Conservation (phyloP, 2,113 vertebrate species). For the Miniopterus natalensis region DNA sequence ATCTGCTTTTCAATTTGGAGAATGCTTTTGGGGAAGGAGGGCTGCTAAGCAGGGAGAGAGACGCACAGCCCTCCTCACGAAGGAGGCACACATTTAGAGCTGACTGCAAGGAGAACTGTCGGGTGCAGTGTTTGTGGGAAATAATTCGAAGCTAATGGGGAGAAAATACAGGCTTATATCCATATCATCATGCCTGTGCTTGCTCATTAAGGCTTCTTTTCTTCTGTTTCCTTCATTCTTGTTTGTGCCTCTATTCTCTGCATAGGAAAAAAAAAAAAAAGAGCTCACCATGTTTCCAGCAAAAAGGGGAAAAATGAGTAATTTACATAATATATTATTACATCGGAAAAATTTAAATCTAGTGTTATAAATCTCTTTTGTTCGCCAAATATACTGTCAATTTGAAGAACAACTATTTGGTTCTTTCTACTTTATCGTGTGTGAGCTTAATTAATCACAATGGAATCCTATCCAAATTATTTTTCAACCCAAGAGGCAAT, state of each 20-base stretch:
- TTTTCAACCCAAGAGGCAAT: constrained; percentile 79
- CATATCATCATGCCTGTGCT: constrained; percentile 65
- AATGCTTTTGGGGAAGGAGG: constrained; percentile 39
- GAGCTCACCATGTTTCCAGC: constrained; percentile 55
- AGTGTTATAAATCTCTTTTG: constrained; percentile 76
- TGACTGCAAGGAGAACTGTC: constrained; percentile 68
- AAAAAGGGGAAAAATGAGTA: constrained; percentile 44
- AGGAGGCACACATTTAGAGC: constrained; percentile 48
- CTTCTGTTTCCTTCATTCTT: constrained; percentile 55
- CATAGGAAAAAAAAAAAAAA: not conserved
- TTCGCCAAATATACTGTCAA: constrained; percentile 72
- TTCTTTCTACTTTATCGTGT: constrained; percentile 76
- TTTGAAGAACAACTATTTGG: constrained; percentile 82
- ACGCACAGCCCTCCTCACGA: not conserved
- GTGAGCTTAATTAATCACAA: constrained; percentile 85
- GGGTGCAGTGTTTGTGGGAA: constrained; percentile 76
- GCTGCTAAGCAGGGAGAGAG: constrained; percentile 38
- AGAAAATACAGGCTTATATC: constrained; percentile 81
- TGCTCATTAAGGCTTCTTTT: constrained; percentile 70
- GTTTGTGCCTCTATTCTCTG: constrained; percentile 65
- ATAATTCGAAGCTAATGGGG: constrained; percentile 79
- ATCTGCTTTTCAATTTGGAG: constrained; percentile 19
- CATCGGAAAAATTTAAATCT: constrained; percentile 76
- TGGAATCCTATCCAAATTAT: constrained; percentile 81
- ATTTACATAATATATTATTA: constrained; percentile 79